These are phyloP conservation scores for Poeciliopsis occidentalis DNA, from an alignment of 2,113 vertebrate genomes.

Conservation along the genomic window DNA sequence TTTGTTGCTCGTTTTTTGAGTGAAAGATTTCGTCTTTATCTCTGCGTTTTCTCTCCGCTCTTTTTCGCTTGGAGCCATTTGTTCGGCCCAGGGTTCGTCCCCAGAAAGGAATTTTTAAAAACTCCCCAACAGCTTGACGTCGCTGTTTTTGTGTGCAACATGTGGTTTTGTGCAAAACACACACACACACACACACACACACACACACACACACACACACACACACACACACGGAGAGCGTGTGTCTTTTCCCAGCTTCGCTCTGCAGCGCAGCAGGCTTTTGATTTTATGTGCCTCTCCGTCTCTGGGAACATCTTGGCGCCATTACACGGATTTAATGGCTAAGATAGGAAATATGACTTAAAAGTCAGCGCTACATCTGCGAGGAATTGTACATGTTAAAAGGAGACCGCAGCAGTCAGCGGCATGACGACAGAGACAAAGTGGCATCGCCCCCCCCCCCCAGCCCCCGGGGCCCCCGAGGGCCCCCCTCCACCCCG, in stretches of 20 bases:
- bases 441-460: slow-evolving; percentile 59
- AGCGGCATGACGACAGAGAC: slow-evolving; percentile 68
- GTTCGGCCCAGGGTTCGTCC: slow-evolving; percentile 37
- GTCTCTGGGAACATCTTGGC: slow-evolving; percentile 73
- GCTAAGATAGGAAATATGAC: slow-evolving; percentile 73
- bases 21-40: slow-evolving; percentile 44
- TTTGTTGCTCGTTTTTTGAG: slow-evolving; percentile 25
- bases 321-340: slow-evolving; percentile 71
- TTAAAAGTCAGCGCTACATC: slow-evolving; percentile 76
- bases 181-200: slow-evolving; percentile 13
- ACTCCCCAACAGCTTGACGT: slow-evolving; percentile 32
- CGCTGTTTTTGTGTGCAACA: slow-evolving; percentile 10
- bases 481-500: not conserved
- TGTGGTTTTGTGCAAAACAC: slow-evolving; percentile 35
- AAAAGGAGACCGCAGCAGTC: slow-evolving; percentile 74
- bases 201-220: too few species aligned
- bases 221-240: slow-evolving; percentile 25
- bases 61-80: slow-evolving; percentile 37
- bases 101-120: slow-evolving; percentile 20
- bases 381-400: slow-evolving; percentile 75
- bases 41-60: slow-evolving; percentile 10
- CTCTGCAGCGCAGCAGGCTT: slow-evolving; percentile 51
- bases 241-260: slow-evolving; percentile 26
- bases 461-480: not conserved
- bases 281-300: slow-evolving; percentile 47